Base-by-base conservation (phyloP, 2,888 invertebrate species). In the Apantesis nais region DNA sequence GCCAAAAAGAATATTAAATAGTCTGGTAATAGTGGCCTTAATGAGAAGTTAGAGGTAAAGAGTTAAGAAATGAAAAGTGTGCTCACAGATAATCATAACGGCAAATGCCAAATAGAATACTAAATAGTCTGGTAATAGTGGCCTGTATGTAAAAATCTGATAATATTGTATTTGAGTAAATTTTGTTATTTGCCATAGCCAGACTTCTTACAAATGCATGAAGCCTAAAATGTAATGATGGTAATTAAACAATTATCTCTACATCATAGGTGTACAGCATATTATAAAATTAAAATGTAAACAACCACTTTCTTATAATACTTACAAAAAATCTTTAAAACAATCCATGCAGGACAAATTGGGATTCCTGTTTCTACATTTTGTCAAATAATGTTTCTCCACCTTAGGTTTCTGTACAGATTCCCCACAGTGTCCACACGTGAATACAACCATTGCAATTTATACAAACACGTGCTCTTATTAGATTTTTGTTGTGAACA, bases 261-360 rank as follows among this genome's bases (percentile, higher is more conserved):
- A n/a, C n/a, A 11, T n/a, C n/a, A 52, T 11, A n/a, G 2, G 0
- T 3, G 9, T n/a, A 52, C n/a, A n/a, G 2, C n/a, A 52, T 16
- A 16, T 44, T 16, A 44, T 44, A 44, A 44, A 16, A 2, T 16
- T 44, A 44, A 25, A 61, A 41, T 58, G 48, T 67, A 61, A 62
- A 62, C 52, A 67, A 62, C 16, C 25, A 62, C 2, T 34, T 62
- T 14, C 16, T 58, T 29, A 52, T 9, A 31, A 80, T 86, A 93
- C 95, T 96, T 91, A 97, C 97, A 95, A 90, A 92, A 98, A 99
- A 91, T 98, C 98, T 91, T 98, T 98, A 67, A 97, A 97, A 89
- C 99, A 99, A 89, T 99, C 99, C 90, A 99, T 97, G 91, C 99
- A 99, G 0, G 98, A 98, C 62, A 99, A 93, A 81, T 96, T 97